phyloP scores from a whole-genome alignment of 2,797 vertebrate species.

The Poecilia picta region DNA sequence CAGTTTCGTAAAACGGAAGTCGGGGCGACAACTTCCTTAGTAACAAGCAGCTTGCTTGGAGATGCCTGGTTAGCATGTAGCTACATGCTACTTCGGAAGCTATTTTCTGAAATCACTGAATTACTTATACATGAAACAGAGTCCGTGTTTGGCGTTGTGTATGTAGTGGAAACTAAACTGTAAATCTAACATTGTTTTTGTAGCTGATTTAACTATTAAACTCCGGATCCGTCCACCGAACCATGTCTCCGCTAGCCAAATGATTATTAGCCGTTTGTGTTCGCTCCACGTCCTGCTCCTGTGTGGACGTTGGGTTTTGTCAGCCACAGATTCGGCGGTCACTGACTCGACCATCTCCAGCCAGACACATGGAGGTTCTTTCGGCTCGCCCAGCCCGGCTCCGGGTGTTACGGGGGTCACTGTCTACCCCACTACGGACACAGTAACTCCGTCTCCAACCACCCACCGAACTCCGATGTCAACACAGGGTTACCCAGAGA shows the following conservation, averaged over 20 bases:
- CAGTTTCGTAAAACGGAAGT: constrained; percentile 55
- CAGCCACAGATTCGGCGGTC: constrained; percentile 26
- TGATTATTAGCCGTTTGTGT: constrained; percentile 41
- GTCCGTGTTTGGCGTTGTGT: neutral
- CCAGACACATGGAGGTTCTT: neutral
- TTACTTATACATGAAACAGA: rapidly evolving
- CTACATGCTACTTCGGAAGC: neutral
- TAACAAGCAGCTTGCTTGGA: constrained; percentile 44
- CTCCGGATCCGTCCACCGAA: neutral
- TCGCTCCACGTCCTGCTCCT: constrained; percentile 32
- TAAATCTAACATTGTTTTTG: neutral
- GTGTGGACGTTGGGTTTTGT: constrained; percentile 28
- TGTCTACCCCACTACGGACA: neutral
- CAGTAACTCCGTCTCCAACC: constrained; percentile 25
- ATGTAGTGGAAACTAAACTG: neutral
- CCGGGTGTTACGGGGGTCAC: constrained; percentile 18
- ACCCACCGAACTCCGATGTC: constrained; percentile 18
- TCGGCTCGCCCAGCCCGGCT: constrained; percentile 37
- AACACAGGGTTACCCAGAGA: constrained; percentile 38
- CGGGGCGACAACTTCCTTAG: constrained; percentile 63
- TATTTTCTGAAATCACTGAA: neutral
- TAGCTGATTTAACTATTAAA: neutral
- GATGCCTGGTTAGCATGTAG: neutral
- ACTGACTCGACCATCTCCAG: neutral
- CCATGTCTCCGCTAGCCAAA: constrained; percentile 38